A percentile compares a stretch with the other conserved stretches of the same genome.
Evolutionary conservation across 2,113 vertebrate genomes (phyloP).

Genomic region (Furnarius figulus): DNA sequence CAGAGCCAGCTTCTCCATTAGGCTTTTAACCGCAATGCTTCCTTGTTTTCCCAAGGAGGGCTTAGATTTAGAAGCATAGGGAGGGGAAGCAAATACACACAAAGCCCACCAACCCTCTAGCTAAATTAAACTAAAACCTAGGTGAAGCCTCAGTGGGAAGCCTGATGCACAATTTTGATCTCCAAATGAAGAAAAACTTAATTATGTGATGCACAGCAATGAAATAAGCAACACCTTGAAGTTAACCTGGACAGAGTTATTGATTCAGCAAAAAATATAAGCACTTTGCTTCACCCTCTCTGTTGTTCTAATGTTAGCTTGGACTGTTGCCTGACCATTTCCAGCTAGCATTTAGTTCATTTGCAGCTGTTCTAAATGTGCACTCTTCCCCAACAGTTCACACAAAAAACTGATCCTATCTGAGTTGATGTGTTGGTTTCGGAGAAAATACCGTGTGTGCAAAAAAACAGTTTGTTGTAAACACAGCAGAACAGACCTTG

Average conservation of each 20-base stretch:
- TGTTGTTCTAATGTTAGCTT: constrained; percentile 4
- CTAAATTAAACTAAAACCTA: constrained; percentile 61
- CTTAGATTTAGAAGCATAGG: constrained; percentile 25
- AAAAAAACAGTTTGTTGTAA: not conserved
- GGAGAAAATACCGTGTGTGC: not conserved
- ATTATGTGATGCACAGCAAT: constrained; percentile 32
- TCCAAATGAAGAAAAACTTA: constrained; percentile 33
- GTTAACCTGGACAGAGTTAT: constrained; percentile 25
- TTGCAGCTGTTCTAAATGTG: constrained; percentile 45
- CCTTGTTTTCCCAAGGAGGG: constrained; percentile 47
- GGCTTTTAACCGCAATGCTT: constrained; percentile 41
- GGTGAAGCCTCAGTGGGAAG: constrained; percentile 24
- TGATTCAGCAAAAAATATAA: constrained; percentile 44
- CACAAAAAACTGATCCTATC: constrained; percentile 22
- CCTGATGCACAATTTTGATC: not conserved
- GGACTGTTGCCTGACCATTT: constrained; percentile 58
- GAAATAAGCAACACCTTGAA: constrained; percentile 48
- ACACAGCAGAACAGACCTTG: not conserved
- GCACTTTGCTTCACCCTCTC: constrained; percentile 1
- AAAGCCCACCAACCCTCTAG: not conserved
- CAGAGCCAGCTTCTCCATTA: constrained; percentile 59
- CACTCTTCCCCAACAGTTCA: not conserved
- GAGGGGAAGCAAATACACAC: not conserved
- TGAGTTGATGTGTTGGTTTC: not conserved
- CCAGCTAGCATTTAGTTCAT: constrained; percentile 12